phyloP scores from a whole-genome alignment of 2,888 invertebrate species.

The Melieria omissa region DNA sequence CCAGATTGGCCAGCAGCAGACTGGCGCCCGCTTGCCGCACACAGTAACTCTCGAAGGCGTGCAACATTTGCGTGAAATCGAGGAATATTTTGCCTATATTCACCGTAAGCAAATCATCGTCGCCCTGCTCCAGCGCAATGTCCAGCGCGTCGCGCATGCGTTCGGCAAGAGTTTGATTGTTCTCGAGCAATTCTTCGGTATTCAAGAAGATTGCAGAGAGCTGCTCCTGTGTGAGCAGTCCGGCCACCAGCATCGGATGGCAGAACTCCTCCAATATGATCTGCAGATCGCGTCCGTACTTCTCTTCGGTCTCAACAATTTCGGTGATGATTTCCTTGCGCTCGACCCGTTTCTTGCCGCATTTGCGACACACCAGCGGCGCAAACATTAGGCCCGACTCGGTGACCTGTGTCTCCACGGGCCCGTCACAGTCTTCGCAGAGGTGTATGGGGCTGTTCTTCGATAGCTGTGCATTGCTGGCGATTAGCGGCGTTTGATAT shows the following conservation, averaged over 20 bases:
- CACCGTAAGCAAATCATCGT: conserved; percentile 86
- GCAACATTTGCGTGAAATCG: conserved; percentile 91
- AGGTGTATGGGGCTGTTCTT: conserved; percentile 74
- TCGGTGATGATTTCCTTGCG: conserved; percentile 94
- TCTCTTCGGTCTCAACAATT: conserved; percentile 95
- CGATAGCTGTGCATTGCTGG: conserved; percentile 62
- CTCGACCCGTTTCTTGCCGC: conserved; percentile 87
- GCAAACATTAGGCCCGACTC: conserved; percentile 79
- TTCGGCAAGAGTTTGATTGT: conserved; percentile 86
- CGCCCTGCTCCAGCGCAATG: conserved; percentile 83
- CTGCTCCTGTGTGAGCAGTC: conserved; percentile 90
- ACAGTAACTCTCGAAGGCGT: conserved; percentile 95
- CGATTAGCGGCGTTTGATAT: conserved; percentile 71
- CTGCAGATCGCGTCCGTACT: conserved; percentile 91
- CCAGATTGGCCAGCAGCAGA: conserved; percentile 85
- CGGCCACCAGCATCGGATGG: conserved; percentile 92
- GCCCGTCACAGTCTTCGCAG: conserved; percentile 89
- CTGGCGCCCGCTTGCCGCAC: conserved; percentile 93
- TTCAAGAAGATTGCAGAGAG: conserved; percentile 92
- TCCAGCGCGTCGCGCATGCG: conserved; percentile 88
- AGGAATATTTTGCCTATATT: conserved; percentile 91
- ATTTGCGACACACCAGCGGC: conserved; percentile 86
- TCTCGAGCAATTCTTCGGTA: conserved; percentile 89
- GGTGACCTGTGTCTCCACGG: conserved; percentile 80
- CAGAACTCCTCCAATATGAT: conserved; percentile 94